phyloP scores from a whole-genome alignment of 2,888 invertebrate species.

The Linhomoeus sp. region DNA sequence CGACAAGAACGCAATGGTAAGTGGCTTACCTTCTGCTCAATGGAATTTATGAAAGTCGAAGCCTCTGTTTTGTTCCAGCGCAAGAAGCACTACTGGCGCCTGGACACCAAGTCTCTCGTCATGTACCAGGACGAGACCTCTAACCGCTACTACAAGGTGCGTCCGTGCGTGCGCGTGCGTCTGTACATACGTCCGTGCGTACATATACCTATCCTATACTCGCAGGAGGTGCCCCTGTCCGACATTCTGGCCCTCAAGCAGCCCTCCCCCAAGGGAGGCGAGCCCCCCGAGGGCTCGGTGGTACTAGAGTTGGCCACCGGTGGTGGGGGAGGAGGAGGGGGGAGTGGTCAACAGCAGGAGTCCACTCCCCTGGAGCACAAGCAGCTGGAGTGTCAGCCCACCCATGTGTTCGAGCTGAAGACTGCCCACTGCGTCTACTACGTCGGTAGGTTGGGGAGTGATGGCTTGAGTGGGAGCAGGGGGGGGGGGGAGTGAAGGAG shows the following conservation, averaged over 20 bases:
- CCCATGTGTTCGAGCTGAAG: constrained; percentile 20
- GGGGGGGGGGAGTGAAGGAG: too few relatives aligned
- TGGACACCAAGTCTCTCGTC: constrained; percentile 84
- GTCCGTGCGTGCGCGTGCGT: too few relatives aligned
- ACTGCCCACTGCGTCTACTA: constrained; percentile 43
- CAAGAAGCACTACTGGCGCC: constrained; percentile 55
- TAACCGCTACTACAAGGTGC: constrained; percentile 64
- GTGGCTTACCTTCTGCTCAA: constrained; percentile 26
- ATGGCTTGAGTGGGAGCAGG: too few relatives aligned
- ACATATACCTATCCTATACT: constrained; percentile 80
- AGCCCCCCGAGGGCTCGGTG: too few relatives aligned
- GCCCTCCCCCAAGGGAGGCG: constrained; percentile 33
- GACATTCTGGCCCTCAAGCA: constrained; percentile 71
- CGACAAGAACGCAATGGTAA: constrained; percentile 66
- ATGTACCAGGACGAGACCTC: constrained; percentile 79
- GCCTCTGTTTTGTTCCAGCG: constrained; percentile 11
- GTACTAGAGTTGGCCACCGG: too few relatives aligned
- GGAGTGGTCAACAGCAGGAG: too few relatives aligned
- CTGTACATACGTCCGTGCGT: too few relatives aligned
- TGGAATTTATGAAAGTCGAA: not conserved
- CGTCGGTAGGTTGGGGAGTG: constrained; percentile 47
- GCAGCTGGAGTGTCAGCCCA: constrained; percentile 10
- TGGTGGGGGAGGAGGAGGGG: too few relatives aligned
- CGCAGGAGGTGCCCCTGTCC: constrained; percentile 77
- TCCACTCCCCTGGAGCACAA: constrained; percentile 6